Evolutionary conservation across 1,140 invertebrate genomes (phyloP).

Genomic region (Propsilocerus akamusi): DNA sequence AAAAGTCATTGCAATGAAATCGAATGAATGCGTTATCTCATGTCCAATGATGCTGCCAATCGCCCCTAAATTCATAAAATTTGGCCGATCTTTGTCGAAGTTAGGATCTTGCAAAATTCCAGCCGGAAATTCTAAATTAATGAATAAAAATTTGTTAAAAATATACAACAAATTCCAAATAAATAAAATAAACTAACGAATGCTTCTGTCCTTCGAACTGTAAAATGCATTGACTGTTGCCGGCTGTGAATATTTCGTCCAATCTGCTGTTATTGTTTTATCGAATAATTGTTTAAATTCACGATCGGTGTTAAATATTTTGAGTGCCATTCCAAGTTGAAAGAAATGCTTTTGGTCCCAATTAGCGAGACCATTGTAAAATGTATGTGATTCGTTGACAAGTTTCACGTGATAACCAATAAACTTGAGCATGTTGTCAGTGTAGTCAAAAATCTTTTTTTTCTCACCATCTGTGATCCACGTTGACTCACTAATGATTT

Average conservation of each 20-base stretch:
- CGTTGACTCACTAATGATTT: not conserved
- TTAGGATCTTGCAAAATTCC: conserved; percentile 60
- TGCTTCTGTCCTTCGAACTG: conserved; percentile 43
- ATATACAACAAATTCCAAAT: not conserved
- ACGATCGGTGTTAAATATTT: not conserved
- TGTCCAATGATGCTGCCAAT: conserved; percentile 45
- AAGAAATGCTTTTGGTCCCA: not conserved
- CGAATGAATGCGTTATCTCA: conserved; percentile 41
- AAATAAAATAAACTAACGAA: conserved; percentile 26
- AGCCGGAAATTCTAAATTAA: conserved; percentile 51
- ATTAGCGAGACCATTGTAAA: not conserved
- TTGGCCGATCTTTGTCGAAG: conserved; percentile 44
- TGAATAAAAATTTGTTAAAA: conserved; percentile 11
- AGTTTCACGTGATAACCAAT: conserved; percentile 1
- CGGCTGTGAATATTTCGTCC: conserved; percentile 39
- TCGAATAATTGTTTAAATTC: conserved; percentile 32
- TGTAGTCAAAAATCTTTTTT: too few relatives aligned
- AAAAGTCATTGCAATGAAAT: too few relatives aligned
- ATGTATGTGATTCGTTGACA: not conserved
- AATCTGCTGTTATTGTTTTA: conserved; percentile 45
- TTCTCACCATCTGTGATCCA: not conserved
- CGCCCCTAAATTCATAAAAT: conserved; percentile 49
- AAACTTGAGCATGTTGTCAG: not conserved
- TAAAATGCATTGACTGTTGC: conserved; percentile 51
- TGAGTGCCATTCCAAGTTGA: not conserved